These are phyloP conservation scores for Cheirogaleus major DNA, from an alignment of 2,797 vertebrate species.

Conservation along the genomic window DNA sequence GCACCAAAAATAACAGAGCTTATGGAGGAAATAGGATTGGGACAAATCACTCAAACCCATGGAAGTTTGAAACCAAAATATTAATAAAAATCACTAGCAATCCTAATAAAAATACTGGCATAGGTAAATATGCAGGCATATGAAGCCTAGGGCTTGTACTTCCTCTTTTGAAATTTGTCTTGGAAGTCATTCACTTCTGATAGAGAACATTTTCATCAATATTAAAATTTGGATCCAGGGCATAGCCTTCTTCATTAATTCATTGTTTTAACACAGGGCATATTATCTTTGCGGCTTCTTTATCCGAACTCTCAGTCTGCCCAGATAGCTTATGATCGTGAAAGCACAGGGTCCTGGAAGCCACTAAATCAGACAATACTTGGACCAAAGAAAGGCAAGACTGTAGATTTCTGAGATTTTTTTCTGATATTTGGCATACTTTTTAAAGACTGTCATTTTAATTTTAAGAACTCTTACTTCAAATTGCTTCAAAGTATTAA, in stretches of 20 bases:
- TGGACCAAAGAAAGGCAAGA: not conserved
- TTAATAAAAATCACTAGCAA: conserved; percentile 32
- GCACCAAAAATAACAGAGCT: not conserved
- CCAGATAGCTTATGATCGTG: not conserved
- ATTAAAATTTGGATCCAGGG: not conserved
- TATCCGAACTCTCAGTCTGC: not conserved
- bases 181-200: not conserved
- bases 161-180: conserved; percentile 31
- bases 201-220: conserved; percentile 23
- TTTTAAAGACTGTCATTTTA: not conserved
- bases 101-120: not conserved
- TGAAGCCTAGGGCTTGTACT: not conserved
- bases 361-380: not conserved
- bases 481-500: not conserved
- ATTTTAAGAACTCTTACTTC: not conserved
- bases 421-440: not conserved
- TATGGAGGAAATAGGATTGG: not conserved
- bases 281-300: not conserved
- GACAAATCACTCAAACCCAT: not conserved
- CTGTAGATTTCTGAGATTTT: not conserved
- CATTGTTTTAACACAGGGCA: not conserved
- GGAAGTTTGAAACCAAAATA: conserved; percentile 27
- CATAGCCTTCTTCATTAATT: not conserved
- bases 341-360: not conserved
- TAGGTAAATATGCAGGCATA: not conserved